Evolutionary conservation across 2,797 vertebrate species (phyloP).

Genomic region (Crenuchus spilurus): DNA sequence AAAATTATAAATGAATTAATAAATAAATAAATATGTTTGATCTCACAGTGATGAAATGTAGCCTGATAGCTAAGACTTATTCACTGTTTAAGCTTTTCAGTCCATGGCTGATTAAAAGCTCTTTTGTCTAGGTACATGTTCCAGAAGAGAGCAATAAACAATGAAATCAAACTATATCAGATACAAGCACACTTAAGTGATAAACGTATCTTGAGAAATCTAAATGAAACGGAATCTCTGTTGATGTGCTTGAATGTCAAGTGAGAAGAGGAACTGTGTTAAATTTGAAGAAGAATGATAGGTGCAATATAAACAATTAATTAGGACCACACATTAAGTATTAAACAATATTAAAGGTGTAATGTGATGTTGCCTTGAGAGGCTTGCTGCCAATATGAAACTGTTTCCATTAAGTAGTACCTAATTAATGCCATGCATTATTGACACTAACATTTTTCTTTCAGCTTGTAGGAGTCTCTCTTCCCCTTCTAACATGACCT

Average conservation of each 20-base stretch:
- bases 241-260: conserved; percentile 22
- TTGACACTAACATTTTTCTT: conserved; percentile 74
- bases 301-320: conserved; percentile 72
- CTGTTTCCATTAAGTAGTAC: conserved; percentile 74
- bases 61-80: background rate
- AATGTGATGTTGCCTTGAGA: conserved; percentile 76
- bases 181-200: conserved; percentile 27
- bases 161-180: conserved; percentile 11
- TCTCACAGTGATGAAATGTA: background rate
- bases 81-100: background rate
- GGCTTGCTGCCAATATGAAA: conserved; percentile 66
- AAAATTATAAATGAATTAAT: too few relatives aligned
- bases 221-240: conserved; percentile 26
- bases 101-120: background rate
- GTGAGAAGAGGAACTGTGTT: conserved; percentile 43
- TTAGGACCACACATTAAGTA: conserved; percentile 73
- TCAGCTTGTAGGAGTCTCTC: conserved; percentile 63
- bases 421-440: conserved; percentile 77
- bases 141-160: conserved; percentile 23
- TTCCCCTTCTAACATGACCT: conserved; percentile 64
- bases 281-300: conserved; percentile 73
- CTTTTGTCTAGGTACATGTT: background rate
- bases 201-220: conserved; percentile 33
- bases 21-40: too few relatives aligned
- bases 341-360: conserved; percentile 77